phyloP scores from a whole-genome alignment of 2,797 vertebrate genomes.

The Nothura maculosa region DNA sequence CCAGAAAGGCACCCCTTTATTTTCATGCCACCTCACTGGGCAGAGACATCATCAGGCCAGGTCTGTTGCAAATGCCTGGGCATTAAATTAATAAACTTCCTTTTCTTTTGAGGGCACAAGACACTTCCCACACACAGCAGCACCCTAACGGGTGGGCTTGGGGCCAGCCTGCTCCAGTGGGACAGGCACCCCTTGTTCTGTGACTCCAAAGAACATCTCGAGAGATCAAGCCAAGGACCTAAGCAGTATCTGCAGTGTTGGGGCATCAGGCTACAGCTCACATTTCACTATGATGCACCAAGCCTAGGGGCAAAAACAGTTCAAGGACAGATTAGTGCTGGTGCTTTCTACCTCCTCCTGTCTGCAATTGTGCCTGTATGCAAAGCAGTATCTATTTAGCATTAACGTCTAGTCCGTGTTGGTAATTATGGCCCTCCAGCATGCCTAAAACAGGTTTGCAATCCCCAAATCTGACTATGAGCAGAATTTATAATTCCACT shows the following conservation, averaged over 20 bases:
- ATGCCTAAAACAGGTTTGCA: background rate
- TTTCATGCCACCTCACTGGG: background rate
- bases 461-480: background rate
- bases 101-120: background rate
- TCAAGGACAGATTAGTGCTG: background rate
- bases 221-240: too few relatives aligned
- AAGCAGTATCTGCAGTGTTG: background rate
- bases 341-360: background rate
- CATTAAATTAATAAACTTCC: background rate
- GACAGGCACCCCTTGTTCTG: too few relatives aligned
- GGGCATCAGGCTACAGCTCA: background rate
- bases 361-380: background rate
- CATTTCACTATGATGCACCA: fast-evolving
- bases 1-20: too few relatives aligned
- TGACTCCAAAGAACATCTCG: too few relatives aligned
- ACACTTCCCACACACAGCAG: fast-evolving
- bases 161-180: background rate
- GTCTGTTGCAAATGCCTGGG: background rate
- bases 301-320: background rate
- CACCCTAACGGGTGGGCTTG: fast-evolving
- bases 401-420: background rate
- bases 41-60: too few relatives aligned
- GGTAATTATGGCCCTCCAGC: background rate
- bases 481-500: background rate
- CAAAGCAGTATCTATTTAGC: background rate